phyloP scores from a whole-genome alignment of 2,888 invertebrate species.

The Cosmopolites sordidus region DNA sequence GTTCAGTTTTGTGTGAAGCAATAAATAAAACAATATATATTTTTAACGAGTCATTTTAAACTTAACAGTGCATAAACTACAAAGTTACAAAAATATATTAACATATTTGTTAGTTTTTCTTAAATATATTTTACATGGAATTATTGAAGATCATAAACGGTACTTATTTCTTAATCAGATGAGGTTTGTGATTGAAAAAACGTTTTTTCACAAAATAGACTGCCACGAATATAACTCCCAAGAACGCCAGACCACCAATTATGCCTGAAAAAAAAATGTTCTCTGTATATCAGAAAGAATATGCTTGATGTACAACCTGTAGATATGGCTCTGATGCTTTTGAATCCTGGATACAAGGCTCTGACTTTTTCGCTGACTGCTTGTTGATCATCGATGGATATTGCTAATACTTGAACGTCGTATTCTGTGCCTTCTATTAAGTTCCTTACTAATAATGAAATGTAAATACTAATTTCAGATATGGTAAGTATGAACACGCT shows the following conservation, averaged over 20 bases:
- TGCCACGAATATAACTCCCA: conserved; percentile 61
- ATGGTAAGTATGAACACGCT: no score
- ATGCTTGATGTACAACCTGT: conserved; percentile 66
- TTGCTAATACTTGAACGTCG: conserved; percentile 68
- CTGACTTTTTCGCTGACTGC: conserved; percentile 60
- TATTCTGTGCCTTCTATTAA: conserved; percentile 71
- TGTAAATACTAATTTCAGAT: neutral
- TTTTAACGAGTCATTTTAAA: neutral
- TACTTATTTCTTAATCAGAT: conserved; percentile 21
- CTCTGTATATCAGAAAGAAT: conserved; percentile 52
- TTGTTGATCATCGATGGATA: conserved; percentile 58
- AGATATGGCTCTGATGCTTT: conserved; percentile 65
- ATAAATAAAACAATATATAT: no score
- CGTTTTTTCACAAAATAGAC: conserved; percentile 54
- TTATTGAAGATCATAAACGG: no score
- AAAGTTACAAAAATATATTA: neutral
- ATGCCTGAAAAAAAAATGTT: conserved; percentile 44
- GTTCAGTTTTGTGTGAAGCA: no score
- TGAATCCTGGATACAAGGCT: conserved; percentile 66
- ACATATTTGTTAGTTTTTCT: neutral
- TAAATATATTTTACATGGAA: no score
- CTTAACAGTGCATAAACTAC: neutral
- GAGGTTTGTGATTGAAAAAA: conserved; percentile 28
- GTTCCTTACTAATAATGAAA: conserved; percentile 56
- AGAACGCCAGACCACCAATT: conserved; percentile 64